Conservation (phyloP, 2,888 invertebrate genomes). For the Sisyra terminalis region DNA sequence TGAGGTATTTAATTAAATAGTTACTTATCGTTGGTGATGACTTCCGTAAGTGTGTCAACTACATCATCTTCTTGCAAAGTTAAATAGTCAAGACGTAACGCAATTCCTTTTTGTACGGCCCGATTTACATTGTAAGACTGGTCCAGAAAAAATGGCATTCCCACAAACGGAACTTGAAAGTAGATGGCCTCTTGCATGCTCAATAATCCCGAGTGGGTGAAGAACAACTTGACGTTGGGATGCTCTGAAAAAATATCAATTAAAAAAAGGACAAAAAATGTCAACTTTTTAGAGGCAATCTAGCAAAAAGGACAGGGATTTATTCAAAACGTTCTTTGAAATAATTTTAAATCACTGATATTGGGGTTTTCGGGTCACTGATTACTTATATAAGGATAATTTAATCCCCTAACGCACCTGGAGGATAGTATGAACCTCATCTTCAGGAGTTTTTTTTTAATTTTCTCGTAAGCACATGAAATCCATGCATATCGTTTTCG, state of each 20-base stretch:
- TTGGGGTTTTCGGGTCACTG: too few relatives aligned
- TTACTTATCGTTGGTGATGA: slow-evolving; percentile 16
- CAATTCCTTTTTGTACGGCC: slow-evolving; percentile 16
- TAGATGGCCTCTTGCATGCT: slow-evolving; percentile 16
- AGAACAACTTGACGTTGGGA: slow-evolving; percentile 15
- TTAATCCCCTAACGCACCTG: too few relatives aligned
- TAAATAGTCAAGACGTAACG: slow-evolving; percentile 13
- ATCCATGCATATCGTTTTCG: too few relatives aligned
- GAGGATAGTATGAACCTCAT: too few relatives aligned
- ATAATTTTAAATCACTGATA: too few relatives aligned
- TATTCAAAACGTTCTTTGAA: too few relatives aligned
- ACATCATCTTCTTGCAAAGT: slow-evolving; percentile 14
- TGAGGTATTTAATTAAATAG: slow-evolving; percentile 5
- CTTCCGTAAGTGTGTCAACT: slow-evolving; percentile 13
- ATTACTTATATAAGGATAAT: too few relatives aligned
- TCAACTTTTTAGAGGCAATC: too few relatives aligned
- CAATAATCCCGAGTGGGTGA: slow-evolving; percentile 18
- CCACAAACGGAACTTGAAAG: slow-evolving; percentile 15
- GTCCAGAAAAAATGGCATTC: slow-evolving; percentile 20
- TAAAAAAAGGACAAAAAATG: neutral
- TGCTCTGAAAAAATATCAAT: slow-evolving; percentile 11
- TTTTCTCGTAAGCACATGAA: too few relatives aligned
- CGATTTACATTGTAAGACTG: slow-evolving; percentile 19
- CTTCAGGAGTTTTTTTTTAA: too few relatives aligned
- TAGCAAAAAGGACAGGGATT: too few relatives aligned